Evolutionary conservation across 2,888 invertebrate genomes (phyloP).

Genomic region (Calliphora vomitoria): DNA sequence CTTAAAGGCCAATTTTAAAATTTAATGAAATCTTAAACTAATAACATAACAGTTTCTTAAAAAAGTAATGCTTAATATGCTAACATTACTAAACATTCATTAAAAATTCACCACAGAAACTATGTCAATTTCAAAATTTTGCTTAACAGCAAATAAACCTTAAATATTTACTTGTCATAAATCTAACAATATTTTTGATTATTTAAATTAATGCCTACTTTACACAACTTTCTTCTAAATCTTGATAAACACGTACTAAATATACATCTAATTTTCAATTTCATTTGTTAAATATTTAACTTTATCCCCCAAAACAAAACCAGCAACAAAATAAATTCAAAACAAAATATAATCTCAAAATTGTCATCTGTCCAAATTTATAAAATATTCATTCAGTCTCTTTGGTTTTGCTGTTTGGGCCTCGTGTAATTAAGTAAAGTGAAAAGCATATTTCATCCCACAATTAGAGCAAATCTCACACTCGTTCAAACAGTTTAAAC

Average conservation of each 20-base stretch:
- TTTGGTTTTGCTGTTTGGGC: conserved; percentile 20
- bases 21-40: too few species aligned
- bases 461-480: conserved; percentile 71
- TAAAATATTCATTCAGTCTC: conserved; percentile 1
- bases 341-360: conserved; percentile 50
- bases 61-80: too few species aligned
- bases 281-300: conserved; percentile 13
- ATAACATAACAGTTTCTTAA: too few species aligned
- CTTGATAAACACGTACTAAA: background rate
- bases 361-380: conserved; percentile 55
- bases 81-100: too few species aligned
- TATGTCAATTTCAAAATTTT: background rate
- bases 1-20: too few species aligned
- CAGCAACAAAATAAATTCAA: background rate
- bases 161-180: conserved; percentile 7
- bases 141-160: background rate
- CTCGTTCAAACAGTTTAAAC: conserved; percentile 61
- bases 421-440: conserved; percentile 75
- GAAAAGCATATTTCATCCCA: conserved; percentile 74
- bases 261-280: background rate
- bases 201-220: background rate
- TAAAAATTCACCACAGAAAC: too few species aligned
- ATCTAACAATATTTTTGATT: background rate
- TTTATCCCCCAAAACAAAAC: background rate
- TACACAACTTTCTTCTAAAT: background rate